phyloP scores from a whole-genome alignment of 2,888 invertebrate species.

The Euplexia lucipara region DNA sequence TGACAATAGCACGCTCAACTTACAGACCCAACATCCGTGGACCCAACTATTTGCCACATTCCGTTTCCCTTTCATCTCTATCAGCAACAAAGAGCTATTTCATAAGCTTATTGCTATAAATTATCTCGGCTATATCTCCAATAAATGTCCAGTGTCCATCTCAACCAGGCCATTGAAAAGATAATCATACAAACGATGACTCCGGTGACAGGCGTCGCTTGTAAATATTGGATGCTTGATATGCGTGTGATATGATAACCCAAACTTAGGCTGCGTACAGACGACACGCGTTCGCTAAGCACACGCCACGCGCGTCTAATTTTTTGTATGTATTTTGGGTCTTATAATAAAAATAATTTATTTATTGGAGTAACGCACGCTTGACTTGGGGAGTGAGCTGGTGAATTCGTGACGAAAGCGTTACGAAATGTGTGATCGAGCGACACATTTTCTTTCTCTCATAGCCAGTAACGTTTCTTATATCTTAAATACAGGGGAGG shows the following conservation, averaged over 20 bases:
- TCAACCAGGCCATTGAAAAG: conserved; percentile 41
- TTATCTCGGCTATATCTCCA: conserved; percentile 55
- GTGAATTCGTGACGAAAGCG: no score
- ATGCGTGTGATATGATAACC: conserved; percentile 61
- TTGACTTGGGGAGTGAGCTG: no score
- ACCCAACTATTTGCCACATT: conserved; percentile 34
- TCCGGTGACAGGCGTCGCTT: conserved; percentile 52
- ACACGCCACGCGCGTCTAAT: no score
- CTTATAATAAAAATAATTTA: no score
- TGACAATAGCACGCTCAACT: not conserved
- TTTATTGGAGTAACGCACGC: no score
- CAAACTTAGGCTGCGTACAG: conserved; percentile 51
- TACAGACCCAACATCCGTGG: no score
- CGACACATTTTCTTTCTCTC: no score
- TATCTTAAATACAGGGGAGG: no score
- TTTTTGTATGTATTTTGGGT: no score
- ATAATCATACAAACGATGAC: conserved; percentile 36
- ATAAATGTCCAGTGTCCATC: conserved; percentile 43
- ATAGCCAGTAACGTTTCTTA: no score
- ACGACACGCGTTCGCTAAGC: no score
- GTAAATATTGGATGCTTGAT: conserved; percentile 49
- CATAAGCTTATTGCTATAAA: conserved; percentile 8
- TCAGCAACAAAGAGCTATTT: conserved; percentile 35
- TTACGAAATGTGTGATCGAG: no score
- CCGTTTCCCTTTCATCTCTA: conserved; percentile 21